Conservation (phyloP, 2,113 vertebrate species). For the Semicossyphus pulcher region DNA sequence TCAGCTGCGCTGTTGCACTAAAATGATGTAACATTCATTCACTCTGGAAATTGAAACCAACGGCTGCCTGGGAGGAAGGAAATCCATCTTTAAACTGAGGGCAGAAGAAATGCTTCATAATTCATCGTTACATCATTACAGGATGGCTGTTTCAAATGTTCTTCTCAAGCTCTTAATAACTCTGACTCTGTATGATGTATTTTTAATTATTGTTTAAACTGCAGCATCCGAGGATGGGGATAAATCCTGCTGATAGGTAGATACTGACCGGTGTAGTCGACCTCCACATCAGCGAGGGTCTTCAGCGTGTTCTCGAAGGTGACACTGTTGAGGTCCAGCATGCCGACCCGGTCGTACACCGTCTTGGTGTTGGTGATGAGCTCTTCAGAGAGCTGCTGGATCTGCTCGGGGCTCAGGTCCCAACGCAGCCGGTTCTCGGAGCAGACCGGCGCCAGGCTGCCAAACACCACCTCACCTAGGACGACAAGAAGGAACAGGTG, state of each 20-base stretch:
- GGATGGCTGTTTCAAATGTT: too few species aligned
- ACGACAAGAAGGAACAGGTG: neutral
- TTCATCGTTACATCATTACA: too few species aligned
- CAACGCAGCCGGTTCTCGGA: conserved; percentile 86
- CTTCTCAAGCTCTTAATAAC: too few species aligned
- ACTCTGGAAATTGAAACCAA: too few species aligned
- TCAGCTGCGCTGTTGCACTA: too few species aligned
- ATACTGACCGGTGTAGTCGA: conserved; percentile 91
- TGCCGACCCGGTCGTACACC: conserved; percentile 91
- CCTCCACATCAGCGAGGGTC: conserved; percentile 91
- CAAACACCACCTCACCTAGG: conserved; percentile 84
- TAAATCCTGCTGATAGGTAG: neutral
- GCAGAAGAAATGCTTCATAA: too few species aligned
- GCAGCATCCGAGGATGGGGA: too few species aligned
- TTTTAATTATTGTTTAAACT: too few species aligned
- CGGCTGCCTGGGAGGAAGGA: too few species aligned
- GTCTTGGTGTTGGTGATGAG: conserved; percentile 89
- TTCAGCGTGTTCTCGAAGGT: conserved; percentile 91
- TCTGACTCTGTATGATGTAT: too few species aligned
- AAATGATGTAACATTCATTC: too few species aligned
- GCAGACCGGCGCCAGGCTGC: conserved; percentile 48
- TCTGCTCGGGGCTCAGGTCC: conserved; percentile 90
- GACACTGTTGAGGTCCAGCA: conserved; percentile 82
- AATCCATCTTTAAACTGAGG: too few species aligned
- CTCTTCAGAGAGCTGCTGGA: conserved; percentile 80